Evolutionary conservation across 2,113 vertebrate genomes (phyloP).

Genomic region (Triplophysa tibetana): DNA sequence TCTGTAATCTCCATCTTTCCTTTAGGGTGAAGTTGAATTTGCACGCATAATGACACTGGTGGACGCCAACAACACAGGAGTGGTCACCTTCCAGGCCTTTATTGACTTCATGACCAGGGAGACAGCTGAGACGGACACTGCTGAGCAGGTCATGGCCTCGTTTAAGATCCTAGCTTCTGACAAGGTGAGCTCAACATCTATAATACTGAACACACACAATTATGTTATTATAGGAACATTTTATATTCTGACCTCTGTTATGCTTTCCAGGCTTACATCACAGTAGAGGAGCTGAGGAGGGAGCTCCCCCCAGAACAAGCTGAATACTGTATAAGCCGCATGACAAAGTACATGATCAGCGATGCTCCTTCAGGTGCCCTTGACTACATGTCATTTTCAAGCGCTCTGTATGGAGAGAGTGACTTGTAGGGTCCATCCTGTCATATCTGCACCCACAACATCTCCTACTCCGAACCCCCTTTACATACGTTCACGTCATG

Average conservation of each 20-base stretch:
- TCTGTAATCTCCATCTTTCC: neutral
- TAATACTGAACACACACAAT: neutral
- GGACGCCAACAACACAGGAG: slow-evolving; percentile 83
- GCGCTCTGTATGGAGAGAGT: slow-evolving; percentile 85
- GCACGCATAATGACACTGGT: slow-evolving; percentile 89
- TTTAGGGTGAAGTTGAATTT: slow-evolving; percentile 87
- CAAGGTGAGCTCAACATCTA: slow-evolving; percentile 71
- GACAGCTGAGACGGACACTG: slow-evolving; percentile 86
- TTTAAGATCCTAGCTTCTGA: slow-evolving; percentile 90
- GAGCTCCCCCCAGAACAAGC: slow-evolving; percentile 86
- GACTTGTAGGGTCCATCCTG: slow-evolving; percentile 74
- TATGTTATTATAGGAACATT: neutral
- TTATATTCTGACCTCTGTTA: neutral
- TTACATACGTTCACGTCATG: neutral
- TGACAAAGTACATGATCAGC: slow-evolving; percentile 77
- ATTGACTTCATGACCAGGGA: slow-evolving; percentile 94
- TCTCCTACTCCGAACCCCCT: neutral
- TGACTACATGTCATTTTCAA: slow-evolving; percentile 86
- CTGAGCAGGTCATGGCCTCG: slow-evolving; percentile 88
- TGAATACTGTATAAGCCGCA: slow-evolving; percentile 85
- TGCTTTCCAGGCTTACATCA: slow-evolving; percentile 72
- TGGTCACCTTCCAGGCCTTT: slow-evolving; percentile 91
- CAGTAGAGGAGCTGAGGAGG: slow-evolving; percentile 81
- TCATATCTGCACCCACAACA: neutral
- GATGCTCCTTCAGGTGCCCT: slow-evolving; percentile 78